phyloP scores from a whole-genome alignment of 2,113 vertebrate genomes.

The Etheostoma spectabile region DNA sequence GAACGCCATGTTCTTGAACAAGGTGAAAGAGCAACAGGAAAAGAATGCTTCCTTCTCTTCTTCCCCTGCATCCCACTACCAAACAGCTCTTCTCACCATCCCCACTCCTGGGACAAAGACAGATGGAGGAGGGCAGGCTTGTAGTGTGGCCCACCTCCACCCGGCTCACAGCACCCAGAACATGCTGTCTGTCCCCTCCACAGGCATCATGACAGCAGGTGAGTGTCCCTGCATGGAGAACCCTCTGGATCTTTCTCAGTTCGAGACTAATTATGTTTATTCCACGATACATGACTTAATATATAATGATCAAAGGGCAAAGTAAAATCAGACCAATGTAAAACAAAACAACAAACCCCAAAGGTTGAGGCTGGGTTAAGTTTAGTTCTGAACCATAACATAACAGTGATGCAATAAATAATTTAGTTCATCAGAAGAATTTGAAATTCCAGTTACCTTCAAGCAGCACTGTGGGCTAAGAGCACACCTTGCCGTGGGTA shows the following conservation, averaged over 20 bases:
- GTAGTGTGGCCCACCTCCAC: conserved; percentile 87
- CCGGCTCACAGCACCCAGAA: conserved; percentile 93
- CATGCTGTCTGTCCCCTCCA: conserved; percentile 94
- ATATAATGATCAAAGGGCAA: background rate
- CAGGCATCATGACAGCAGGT: conserved; percentile 98
- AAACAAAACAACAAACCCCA: background rate
- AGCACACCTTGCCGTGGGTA: conserved; percentile 23
- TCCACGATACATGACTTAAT: background rate
- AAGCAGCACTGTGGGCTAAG: background rate
- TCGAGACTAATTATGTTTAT: background rate
- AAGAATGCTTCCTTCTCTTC: conserved; percentile 89
- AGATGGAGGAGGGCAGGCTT: conserved; percentile 86
- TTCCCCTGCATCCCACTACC: conserved; percentile 89
- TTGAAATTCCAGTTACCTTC: background rate
- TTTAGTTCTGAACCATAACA: conserved; percentile 8
- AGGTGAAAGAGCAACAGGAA: conserved; percentile 97
- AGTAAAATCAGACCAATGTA: background rate
- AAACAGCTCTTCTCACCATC: conserved; percentile 93
- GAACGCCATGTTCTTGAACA: conserved; percentile 98
- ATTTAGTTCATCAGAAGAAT: conserved; percentile 26
- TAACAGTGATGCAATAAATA: conserved; percentile 16
- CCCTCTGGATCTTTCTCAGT: conserved; percentile 9
- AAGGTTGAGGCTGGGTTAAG: background rate
- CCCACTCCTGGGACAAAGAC: conserved; percentile 90
- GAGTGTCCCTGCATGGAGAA: conserved; percentile 25